Conservation (phyloP, 2,888 invertebrate genomes). For the Dermolepida albohirtum region DNA sequence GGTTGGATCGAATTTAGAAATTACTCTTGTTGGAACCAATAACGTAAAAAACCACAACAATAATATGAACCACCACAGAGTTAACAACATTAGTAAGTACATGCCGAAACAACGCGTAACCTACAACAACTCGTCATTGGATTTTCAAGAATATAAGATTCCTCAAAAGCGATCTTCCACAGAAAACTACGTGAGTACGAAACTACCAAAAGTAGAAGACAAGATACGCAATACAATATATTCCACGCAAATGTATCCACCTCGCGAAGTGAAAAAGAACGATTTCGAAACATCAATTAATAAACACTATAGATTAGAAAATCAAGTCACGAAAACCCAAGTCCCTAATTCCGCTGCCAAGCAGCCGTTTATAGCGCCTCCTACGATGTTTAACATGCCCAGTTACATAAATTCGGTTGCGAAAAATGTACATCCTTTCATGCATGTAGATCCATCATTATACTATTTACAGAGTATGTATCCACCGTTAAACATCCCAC, state of each 20-base stretch:
- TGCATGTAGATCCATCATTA: conserved; percentile 60
- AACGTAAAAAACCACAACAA: conserved; percentile 20
- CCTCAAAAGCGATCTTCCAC: conserved; percentile 69
- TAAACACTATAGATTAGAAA: conserved; percentile 25
- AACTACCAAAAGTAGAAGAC: conserved; percentile 62
- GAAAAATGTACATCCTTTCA: conserved; percentile 60
- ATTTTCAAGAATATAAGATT: conserved; percentile 44
- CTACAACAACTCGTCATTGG: conserved; percentile 16
- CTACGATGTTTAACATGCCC: conserved; percentile 40
- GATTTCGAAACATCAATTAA: conserved; percentile 31
- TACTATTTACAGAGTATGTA: conserved; percentile 67
- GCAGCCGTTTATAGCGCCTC: conserved; percentile 32
- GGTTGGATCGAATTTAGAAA: conserved; percentile 77
- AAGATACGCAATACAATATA: conserved; percentile 25
- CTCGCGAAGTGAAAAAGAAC: conserved; percentile 26
- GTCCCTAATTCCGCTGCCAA: conserved; percentile 1
- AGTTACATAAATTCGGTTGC: conserved; percentile 48
- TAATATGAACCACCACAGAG: conserved; percentile 42
- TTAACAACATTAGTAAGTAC: conserved; percentile 2
- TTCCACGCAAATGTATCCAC: conserved; percentile 37
- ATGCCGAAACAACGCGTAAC: conserved; percentile 48
- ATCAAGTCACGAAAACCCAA: conserved; percentile 31
- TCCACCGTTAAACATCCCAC: conserved; percentile 55
- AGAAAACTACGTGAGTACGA: conserved; percentile 69
- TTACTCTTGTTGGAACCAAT: conserved; percentile 71